Conservation (phyloP, 2,888 invertebrate genomes). For the Fabriciana adippe region DNA sequence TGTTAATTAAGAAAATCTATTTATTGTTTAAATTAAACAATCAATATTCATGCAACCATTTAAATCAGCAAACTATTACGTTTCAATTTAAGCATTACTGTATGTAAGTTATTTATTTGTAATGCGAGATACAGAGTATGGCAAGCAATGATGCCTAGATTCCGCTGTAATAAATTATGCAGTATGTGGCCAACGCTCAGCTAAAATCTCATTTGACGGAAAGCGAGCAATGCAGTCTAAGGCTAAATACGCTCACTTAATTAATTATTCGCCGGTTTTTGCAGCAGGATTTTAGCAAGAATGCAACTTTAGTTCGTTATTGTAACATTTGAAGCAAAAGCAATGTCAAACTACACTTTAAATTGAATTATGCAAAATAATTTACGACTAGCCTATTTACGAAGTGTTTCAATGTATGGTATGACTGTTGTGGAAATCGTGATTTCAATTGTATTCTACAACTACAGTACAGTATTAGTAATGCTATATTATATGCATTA, state of each 20-base stretch:
- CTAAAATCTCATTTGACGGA: constrained; percentile 20
- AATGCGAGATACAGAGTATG: constrained; percentile 13
- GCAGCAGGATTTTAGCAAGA: constrained; percentile 9
- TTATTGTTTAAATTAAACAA: too few relatives aligned
- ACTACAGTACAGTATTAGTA: too few relatives aligned
- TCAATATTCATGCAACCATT: constrained; percentile 1
- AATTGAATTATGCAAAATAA: not conserved
- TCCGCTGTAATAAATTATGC: constrained; percentile 19
- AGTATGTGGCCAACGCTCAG: constrained; percentile 17
- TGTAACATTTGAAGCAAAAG: constrained; percentile 3
- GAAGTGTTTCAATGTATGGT: too few relatives aligned
- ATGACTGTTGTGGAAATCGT: too few relatives aligned
- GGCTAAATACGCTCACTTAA: constrained; percentile 16
- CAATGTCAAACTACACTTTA: not conserved
- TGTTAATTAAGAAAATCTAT: too few relatives aligned
- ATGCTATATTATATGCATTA: too few relatives aligned
- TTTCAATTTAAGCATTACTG: constrained; percentile 1
- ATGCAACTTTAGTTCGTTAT: constrained; percentile 1
- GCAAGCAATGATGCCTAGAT: constrained; percentile 12
- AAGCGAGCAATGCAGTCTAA: constrained; percentile 19
- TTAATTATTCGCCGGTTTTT: constrained; percentile 17
- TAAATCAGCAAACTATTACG: constrained; percentile 6
- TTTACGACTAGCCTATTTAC: too few relatives aligned
- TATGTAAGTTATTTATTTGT: constrained; percentile 12
- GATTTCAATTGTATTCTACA: too few relatives aligned